Evolutionary conservation across 2,888 invertebrate genomes (phyloP).

Genomic region (Sesia apiformis): DNA sequence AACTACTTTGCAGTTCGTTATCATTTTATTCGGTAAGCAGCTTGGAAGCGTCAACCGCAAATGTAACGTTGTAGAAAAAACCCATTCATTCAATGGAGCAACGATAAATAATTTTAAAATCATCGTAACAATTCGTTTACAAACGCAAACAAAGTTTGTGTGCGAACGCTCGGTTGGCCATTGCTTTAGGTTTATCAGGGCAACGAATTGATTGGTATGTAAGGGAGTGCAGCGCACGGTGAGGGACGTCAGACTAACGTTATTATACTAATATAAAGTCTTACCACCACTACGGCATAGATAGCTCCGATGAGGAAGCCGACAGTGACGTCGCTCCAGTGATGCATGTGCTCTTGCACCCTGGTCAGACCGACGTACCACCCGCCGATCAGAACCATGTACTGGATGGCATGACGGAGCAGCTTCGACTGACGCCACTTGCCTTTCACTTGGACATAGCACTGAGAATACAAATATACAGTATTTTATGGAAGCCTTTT

Average conservation of each 20-base stretch:
- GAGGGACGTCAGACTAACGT: not conserved
- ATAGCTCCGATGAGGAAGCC: constrained; percentile 78
- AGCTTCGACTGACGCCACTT: constrained; percentile 84
- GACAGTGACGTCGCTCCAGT: constrained; percentile 90
- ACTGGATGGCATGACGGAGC: constrained; percentile 83
- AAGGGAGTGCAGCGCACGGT: not conserved
- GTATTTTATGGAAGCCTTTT: no score
- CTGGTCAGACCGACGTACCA: constrained; percentile 85
- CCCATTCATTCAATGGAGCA: no score
- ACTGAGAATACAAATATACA: constrained; percentile 49
- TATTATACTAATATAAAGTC: constrained; percentile 7
- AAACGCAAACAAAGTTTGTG: no score
- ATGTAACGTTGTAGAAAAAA: no score
- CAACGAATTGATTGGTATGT: no score
- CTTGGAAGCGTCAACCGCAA: no score
- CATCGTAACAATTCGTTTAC: no score
- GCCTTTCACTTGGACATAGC: constrained; percentile 85
- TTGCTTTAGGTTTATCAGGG: no score
- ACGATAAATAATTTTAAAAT: no score
- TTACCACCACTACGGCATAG: constrained; percentile 70
- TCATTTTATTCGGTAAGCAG: no score
- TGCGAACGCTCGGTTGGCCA: no score
- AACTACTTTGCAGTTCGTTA: no score
- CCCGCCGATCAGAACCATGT: constrained; percentile 77
- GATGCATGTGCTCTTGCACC: constrained; percentile 91